phyloP scores from a whole-genome alignment of 2,888 invertebrate genomes.

The Elegia similella region DNA sequence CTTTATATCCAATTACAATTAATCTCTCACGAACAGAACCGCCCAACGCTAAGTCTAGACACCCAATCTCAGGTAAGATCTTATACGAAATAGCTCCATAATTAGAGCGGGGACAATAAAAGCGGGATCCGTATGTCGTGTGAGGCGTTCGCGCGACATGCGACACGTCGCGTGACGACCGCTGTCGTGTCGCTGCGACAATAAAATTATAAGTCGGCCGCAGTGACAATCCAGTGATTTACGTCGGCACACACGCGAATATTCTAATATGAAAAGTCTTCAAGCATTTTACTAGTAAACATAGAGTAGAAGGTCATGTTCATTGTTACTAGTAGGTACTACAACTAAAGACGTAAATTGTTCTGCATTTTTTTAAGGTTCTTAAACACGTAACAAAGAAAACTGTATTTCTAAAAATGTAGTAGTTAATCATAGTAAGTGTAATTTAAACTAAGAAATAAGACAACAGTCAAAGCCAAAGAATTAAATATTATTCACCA shows the following conservation, averaged over 20 bases:
- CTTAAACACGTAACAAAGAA: no score
- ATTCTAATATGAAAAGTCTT: slow-evolving; percentile 71
- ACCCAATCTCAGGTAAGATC: slow-evolving; percentile 69
- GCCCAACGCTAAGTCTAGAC: slow-evolving; percentile 65
- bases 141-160: slow-evolving; percentile 45
- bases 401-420: no score
- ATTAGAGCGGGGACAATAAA: slow-evolving; percentile 74
- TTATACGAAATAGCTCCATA: slow-evolving; percentile 64
- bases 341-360: no score
- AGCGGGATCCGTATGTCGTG: slow-evolving; percentile 62
- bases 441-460: no score
- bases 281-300: slow-evolving; percentile 54
- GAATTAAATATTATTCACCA: no score
- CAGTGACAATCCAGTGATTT: slow-evolving; percentile 82
- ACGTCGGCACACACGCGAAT: slow-evolving; percentile 78
- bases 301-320: not conserved
- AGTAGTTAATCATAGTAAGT: no score
- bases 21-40: slow-evolving; percentile 71
- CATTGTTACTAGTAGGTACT: no score
- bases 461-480: no score
- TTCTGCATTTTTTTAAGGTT: no score
- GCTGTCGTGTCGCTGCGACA: slow-evolving; percentile 74
- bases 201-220: slow-evolving; percentile 80
- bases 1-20: slow-evolving; percentile 68
- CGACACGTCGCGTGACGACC: slow-evolving; percentile 63